Evolutionary conservation across 2,797 vertebrate genomes (phyloP).

Genomic region (Oryzias dopingdopingensis): DNA sequence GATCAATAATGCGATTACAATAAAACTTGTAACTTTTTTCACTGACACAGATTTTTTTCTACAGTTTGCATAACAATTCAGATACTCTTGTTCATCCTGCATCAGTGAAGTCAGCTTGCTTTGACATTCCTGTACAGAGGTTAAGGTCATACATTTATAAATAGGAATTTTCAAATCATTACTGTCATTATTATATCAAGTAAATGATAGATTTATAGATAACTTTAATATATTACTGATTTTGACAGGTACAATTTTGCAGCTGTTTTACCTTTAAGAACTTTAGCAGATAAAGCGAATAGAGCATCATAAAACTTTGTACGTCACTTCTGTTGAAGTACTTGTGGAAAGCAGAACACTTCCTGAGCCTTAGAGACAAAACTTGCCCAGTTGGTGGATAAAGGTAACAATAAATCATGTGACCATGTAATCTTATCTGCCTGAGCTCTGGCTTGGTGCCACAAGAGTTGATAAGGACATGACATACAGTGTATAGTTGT

Average conservation of each 20-base stretch:
- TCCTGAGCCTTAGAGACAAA: constrained; percentile 23
- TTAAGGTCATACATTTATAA: constrained; percentile 16
- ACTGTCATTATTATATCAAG: no score
- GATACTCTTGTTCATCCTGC: not conserved
- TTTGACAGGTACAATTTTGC: not conserved
- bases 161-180: no score
- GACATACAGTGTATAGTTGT: constrained; percentile 6
- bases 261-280: constrained; percentile 12
- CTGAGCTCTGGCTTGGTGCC: constrained; percentile 32
- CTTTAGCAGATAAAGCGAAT: constrained; percentile 34
- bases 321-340: constrained; percentile 41
- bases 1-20: no score
- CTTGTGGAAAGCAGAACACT: constrained; percentile 33
- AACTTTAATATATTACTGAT: not conserved
- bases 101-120: constrained; percentile 15
- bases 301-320: constrained; percentile 50
- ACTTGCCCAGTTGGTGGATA: constrained; percentile 36
- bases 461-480: constrained; percentile 22
- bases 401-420: constrained; percentile 36
- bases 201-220: no score
- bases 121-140: constrained; percentile 49
- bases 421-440: constrained; percentile 49
- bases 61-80: no score
- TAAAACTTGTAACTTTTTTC: no score
- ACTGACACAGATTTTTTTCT: no score